Base-by-base conservation (phyloP, 2,113 vertebrate genomes). In the Camarhynchus parvulus region DNA sequence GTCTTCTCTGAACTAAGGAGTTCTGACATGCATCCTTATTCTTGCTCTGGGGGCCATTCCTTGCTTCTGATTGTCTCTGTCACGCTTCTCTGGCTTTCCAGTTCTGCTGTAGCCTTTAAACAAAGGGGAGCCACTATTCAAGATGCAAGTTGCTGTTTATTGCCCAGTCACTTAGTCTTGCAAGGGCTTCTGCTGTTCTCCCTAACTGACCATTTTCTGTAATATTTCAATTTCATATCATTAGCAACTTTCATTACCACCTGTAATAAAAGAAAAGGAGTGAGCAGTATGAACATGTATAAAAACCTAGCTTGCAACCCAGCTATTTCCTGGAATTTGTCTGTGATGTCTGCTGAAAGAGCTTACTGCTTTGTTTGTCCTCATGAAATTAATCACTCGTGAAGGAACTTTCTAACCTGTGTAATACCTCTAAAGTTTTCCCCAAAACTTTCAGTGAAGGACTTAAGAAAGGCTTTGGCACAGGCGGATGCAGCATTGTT, bases 41-140 rank as follows among this genome's bases (percentile, higher is more conserved):
- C 62, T 61, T 2, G 2, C 1, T 0, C 0, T 35, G 35, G 31
- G 13, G 6, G 13, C 21, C 8, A 15, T 78, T 78, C 42, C 49
- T 44, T 59, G 39, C 23, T 47, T 66, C 13, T 63, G 5, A 5
- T 78, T 87, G 37, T 24, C 30, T 91, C 44, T 67, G 12, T 41
- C 69, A 28, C 16, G 23, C 18, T 85, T 79, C 70, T 59, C 66
- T 68, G 35, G 33, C 30, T 68, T 87, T 75, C 27, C 11, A 30
- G 0, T 82, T 75, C 62, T 63, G 6, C 44, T 78, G 18, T 59
- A n/a, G 25, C 25, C 12, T 79, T 93, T 64, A 50, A 82, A 42
- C 1, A 5, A 72, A 79, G 41, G 20, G 15, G 21, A 88, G 42
- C 27, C 24, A 2, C 0, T 15, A 33, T 42, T 72, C 30, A 55